Base-by-base conservation (phyloP, 2,113 vertebrate species). In the Boulengeromyrus knoepffleri region DNA sequence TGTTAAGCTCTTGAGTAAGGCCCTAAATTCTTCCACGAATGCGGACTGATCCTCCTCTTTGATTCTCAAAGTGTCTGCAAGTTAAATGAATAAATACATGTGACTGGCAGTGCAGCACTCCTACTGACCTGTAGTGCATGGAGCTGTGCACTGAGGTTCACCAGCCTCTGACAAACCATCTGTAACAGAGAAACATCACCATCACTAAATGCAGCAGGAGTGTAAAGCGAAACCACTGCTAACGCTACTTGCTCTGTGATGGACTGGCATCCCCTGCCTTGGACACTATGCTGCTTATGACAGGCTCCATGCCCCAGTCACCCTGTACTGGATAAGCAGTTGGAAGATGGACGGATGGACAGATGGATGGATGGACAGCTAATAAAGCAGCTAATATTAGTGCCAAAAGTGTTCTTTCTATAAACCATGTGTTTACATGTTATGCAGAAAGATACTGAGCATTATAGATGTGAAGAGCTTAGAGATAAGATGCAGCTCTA, bases 121-220 rank as follows among this genome's bases (percentile, higher is more conserved):
- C 36, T 19, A 90, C 96, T 93, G 1, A 98, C 98, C 97, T 98
- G 97, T 9, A 99, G 93, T 24, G 96, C 95, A 0, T 98, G 97
- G 0, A 99, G 96, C 83, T 97, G 95, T 3, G 93, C 93, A 58
- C 97, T 97, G 84, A 98, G 94, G 70, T 92, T 95, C 91, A 96
- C 94, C 92, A 99, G 89, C 27, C 95, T 95, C 92, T 97, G 97
- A 21, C 95, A 92, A 0, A 96, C 95, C 90, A 98, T 97, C 98
- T 99, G 94, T 36, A 21, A 58, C n/a, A 89, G 45, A 90, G 39
- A 91, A 80, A 92, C 53, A 24, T 27, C 1, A 50, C 49, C 24
- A 74, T 66, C 70, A 89, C 49, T 7, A 83, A 19, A 39, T 19
- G 56, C 52, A 84, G 10, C 50, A 24, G 45, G 45, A 52, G 3